A percentile compares a stretch with the other conserved stretches of the same genome.
phyloP scores from a whole-genome alignment of 2,888 invertebrate species.

The Drosophila lacicola region DNA sequence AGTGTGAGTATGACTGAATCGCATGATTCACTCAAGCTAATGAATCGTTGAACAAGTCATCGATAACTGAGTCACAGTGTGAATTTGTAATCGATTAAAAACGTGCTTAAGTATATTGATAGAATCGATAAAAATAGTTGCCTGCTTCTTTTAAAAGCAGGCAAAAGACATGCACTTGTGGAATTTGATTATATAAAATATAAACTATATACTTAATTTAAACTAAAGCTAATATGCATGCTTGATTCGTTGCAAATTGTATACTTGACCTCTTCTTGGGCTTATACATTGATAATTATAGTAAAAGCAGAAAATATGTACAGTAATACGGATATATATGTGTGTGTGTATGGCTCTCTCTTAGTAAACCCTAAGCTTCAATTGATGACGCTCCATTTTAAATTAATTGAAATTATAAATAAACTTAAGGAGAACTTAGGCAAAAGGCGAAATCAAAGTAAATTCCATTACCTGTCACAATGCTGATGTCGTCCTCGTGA shows the following conservation, averaged over 20 bases:
- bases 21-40: not conserved
- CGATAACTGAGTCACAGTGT: conserved; percentile 2
- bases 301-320: conserved; percentile 16
- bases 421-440: conserved; percentile 28
- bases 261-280: conserved; percentile 53
- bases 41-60: not conserved
- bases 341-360: not conserved
- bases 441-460: conserved; percentile 37
- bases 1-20: not conserved
- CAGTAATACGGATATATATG: conserved; percentile 8
- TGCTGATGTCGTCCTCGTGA: conserved; percentile 93
- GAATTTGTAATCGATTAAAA: not conserved
- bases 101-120: not conserved
- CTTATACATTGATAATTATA: conserved; percentile 16
- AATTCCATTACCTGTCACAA: conserved; percentile 90
- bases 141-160: conserved; percentile 1
- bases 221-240: conserved; percentile 42
- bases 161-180: conserved; percentile 29
- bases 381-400: not conserved
- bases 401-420: conserved; percentile 9
- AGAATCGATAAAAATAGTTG: not conserved
- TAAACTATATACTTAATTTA: conserved; percentile 14
- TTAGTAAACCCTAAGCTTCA: conserved; percentile 7
- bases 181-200: not conserved
- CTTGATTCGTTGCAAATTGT: conserved; percentile 23